These are phyloP conservation scores for Ptychochromis oligacanthus DNA, from an alignment of 2,113 vertebrate genomes.

Conservation along the genomic window DNA sequence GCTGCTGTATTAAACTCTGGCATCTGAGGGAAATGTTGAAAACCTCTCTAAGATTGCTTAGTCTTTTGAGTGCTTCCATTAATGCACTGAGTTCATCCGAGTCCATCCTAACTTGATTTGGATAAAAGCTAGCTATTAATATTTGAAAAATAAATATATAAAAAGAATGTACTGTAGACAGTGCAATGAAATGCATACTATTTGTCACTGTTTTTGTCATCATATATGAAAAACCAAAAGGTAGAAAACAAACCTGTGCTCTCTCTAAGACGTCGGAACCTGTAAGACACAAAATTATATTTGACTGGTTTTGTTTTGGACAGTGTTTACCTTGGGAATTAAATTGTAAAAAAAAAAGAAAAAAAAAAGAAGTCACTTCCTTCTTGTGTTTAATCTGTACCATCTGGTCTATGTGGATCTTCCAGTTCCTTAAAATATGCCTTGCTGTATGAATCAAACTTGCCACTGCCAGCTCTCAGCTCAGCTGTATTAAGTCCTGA, in stretches of 20 bases:
- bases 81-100: background rate
- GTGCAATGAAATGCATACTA: background rate
- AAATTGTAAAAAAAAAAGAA: background rate
- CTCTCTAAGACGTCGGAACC: background rate
- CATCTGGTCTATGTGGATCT: no score
- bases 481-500: background rate
- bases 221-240: background rate
- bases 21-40: constrained; percentile 1
- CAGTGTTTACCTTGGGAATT: background rate
- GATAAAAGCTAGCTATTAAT: constrained; percentile 2
- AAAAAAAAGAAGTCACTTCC: background rate
- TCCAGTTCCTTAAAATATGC: no score
- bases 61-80: background rate
- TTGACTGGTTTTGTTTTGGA: background rate
- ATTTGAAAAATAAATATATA: background rate
- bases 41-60: background rate
- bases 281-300: background rate
- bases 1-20: background rate
- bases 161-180: background rate
- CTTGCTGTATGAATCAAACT: no score
- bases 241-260: background rate
- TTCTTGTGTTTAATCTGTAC: background rate
- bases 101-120: background rate
- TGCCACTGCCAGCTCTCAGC: background rate
- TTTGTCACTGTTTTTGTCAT: background rate